Percentiles rank a stretch among this genome's conserved stretches.
phyloP scores from a whole-genome alignment of 2,888 invertebrate species.

The Yponomeuta cagnagella region DNA sequence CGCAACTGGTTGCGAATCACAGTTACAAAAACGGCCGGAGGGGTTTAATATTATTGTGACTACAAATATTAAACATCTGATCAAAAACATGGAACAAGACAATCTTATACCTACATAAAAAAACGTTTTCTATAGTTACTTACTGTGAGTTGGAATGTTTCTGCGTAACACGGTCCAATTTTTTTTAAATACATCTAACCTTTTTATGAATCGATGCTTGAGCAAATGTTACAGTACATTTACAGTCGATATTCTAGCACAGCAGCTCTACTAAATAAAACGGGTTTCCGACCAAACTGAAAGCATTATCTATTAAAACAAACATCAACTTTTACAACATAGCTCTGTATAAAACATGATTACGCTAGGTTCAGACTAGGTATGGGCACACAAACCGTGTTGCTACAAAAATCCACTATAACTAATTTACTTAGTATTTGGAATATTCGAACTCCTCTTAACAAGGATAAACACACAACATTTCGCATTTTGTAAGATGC shows the following conservation, averaged over 20 bases:
- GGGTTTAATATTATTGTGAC: no score
- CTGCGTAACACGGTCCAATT: no score
- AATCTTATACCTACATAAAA: no score
- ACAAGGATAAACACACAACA: not conserved
- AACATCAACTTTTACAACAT: not conserved
- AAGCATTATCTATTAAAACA: not conserved
- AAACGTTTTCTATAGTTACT: no score
- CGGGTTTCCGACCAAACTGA: not conserved
- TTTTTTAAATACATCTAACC: no score
- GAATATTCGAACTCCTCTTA: not conserved
- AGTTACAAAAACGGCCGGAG: no score
- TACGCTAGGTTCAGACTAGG: slow-evolving; percentile 1
- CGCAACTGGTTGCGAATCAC: no score
- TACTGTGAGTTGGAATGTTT: no score
- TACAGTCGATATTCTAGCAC: not conserved
- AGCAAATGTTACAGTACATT: not conserved
- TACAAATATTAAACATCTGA: no score
- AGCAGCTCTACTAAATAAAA: not conserved
- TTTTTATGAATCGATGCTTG: no score
- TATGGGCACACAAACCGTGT: not conserved
- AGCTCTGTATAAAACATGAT: not conserved
- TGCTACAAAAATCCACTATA: not conserved
- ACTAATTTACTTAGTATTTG: not conserved
- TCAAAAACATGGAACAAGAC: no score
- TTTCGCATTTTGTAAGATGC: not conserved